Conservation (phyloP, 2,888 invertebrate species). For the Campoletis raptor region DNA sequence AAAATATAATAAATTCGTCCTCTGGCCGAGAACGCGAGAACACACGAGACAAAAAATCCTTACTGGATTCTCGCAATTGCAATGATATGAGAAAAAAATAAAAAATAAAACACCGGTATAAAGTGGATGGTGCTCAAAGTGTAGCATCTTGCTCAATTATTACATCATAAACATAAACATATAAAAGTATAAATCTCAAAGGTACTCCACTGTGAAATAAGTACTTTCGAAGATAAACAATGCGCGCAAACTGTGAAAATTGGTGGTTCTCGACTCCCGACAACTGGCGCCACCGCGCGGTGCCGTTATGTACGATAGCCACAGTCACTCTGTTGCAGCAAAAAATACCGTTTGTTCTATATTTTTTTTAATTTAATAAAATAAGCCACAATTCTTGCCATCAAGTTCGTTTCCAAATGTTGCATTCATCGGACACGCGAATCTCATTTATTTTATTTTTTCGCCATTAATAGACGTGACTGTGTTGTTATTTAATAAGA, state of each 20-base stretch:
- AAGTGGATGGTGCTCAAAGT: not conserved
- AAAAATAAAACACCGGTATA: not conserved
- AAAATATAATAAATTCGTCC: not conserved
- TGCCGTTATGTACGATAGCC: not conserved
- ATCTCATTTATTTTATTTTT: no score
- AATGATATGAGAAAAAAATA: not conserved
- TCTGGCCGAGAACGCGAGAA: not conserved
- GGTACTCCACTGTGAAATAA: conserved; percentile 38
- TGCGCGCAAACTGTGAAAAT: conserved; percentile 1
- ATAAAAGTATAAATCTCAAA: conserved; percentile 12
- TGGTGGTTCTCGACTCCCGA: not conserved
- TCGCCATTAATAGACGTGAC: not conserved
- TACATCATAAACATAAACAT: not conserved
- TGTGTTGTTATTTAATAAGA: not conserved
- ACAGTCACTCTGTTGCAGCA: not conserved
- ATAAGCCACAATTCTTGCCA: not conserved
- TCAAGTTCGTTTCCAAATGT: not conserved
- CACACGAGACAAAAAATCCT: not conserved
- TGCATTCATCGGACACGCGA: not conserved
- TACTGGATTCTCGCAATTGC: not conserved
- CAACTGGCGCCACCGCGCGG: not conserved
- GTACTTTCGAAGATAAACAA: conserved; percentile 10
- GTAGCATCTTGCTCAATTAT: not conserved
- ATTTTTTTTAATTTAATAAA: no score
- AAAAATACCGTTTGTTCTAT: no score